Conservation (phyloP, 2,113 vertebrate genomes). For the Polypterus senegalus region DNA sequence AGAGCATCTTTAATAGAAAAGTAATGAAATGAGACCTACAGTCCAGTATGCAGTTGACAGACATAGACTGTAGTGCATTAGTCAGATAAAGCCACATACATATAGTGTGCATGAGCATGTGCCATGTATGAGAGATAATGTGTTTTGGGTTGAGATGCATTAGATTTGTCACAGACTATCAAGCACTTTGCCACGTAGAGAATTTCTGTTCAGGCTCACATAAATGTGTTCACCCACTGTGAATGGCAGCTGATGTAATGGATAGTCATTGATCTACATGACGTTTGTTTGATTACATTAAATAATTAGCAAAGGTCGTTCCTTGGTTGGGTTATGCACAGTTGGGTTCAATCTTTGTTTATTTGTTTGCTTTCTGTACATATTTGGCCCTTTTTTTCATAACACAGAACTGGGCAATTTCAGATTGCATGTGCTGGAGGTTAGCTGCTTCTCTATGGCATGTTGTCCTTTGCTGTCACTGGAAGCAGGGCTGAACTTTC, state of each 20-base stretch:
- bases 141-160: slow-evolving; percentile 40
- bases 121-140: slow-evolving; percentile 16
- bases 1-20: no score
- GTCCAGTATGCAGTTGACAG: no score
- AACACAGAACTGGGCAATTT: neutral
- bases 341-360: no score
- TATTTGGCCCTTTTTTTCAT: slow-evolving; percentile 5
- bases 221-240: slow-evolving; percentile 41
- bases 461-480: slow-evolving; percentile 66
- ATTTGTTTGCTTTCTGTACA: slow-evolving; percentile 3
- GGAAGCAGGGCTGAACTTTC: slow-evolving; percentile 46
- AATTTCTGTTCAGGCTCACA: slow-evolving; percentile 42
- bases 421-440: slow-evolving; percentile 15
- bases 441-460: slow-evolving; percentile 30
- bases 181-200: slow-evolving; percentile 48
- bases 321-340: no score
- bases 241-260: slow-evolving; percentile 44
- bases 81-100: no score
- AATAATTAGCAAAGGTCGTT: slow-evolving; percentile 54
- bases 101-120: no score
- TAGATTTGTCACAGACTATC: slow-evolving; percentile 55
- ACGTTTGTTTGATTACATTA: slow-evolving; percentile 60
- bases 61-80: no score
- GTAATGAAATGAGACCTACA: no score
- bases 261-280: slow-evolving; percentile 58